Evolutionary conservation across 2,797 vertebrate genomes (phyloP).

Genomic region (Protonibea diacanthus): DNA sequence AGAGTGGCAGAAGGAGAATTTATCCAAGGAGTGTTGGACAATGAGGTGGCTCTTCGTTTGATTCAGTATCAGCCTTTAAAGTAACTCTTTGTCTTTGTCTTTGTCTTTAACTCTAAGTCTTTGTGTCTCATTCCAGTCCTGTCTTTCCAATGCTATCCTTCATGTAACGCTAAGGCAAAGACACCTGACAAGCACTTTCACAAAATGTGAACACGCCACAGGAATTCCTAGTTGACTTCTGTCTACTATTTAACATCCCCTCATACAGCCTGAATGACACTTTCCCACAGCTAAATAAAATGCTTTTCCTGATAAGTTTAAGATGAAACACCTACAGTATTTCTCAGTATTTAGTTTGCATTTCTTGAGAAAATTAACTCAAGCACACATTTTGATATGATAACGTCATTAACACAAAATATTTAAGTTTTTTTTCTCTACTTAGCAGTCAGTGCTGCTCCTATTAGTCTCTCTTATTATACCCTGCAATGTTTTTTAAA

Average conservation of each 20-base stretch:
- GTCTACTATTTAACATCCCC: not conserved
- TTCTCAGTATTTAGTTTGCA: slow-evolving; percentile 25
- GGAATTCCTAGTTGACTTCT: not conserved
- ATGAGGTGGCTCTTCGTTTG: slow-evolving; percentile 77
- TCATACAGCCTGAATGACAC: not conserved
- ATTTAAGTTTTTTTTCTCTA: not conserved
- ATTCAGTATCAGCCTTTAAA: slow-evolving; percentile 82
- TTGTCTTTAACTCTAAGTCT: not conserved
- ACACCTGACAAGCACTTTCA: slow-evolving; percentile 15
- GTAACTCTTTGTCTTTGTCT: too few relatives aligned
- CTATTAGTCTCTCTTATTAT: slow-evolving; percentile 12
- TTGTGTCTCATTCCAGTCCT: not conserved
- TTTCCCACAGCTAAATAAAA: not conserved
- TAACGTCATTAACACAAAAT: slow-evolving; percentile 12
- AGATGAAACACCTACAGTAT: slow-evolving; percentile 2
- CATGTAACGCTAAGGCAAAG: slow-evolving; percentile 3
- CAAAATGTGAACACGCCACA: not conserved
- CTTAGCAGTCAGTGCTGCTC: not conserved
- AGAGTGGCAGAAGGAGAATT: slow-evolving; percentile 85
- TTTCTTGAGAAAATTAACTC: slow-evolving; percentile 4
- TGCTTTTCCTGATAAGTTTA: not conserved
- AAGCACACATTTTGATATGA: not conserved
- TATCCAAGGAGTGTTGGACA: slow-evolving; percentile 79
- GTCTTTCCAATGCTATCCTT: slow-evolving; percentile 1
- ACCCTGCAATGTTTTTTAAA: slow-evolving; percentile 21